Evolutionary conservation across 2,113 vertebrate genomes (phyloP).

Genomic region (Heterotilapia buettikoferi): DNA sequence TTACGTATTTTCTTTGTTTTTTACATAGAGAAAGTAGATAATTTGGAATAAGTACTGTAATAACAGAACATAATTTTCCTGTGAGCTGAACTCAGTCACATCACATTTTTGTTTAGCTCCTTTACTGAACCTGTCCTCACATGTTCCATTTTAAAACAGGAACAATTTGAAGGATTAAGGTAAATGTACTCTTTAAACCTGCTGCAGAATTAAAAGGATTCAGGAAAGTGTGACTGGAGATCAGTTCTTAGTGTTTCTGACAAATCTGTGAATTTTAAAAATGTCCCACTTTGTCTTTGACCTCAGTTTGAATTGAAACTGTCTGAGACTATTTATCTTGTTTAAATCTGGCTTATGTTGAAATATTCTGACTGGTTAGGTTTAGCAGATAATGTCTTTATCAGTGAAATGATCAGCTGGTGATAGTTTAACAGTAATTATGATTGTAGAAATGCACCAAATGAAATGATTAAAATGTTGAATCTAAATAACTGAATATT

Average conservation of each 20-base stretch:
- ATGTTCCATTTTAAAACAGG: neutral
- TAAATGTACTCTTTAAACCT: neutral
- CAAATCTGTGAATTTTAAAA: neutral
- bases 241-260: neutral
- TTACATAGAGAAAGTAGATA: neutral
- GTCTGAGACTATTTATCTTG: neutral
- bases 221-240: neutral
- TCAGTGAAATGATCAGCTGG: neutral
- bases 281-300: neutral
- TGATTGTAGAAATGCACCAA: neutral
- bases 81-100: neutral
- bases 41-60: neutral
- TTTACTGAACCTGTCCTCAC: neutral
- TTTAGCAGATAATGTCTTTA: neutral
- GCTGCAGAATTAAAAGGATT: neutral
- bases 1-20: neutral
- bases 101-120: neutral
- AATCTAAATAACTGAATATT: neutral
- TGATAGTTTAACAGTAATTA: neutral
- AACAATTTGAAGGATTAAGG: neutral
- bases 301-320: neutral
- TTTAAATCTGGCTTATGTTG: neutral
- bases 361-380: neutral
- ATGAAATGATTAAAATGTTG: rapidly evolving
- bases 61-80: neutral